phyloP scores from a whole-genome alignment of 2,113 vertebrate genomes.

The Gallinago undulata region DNA sequence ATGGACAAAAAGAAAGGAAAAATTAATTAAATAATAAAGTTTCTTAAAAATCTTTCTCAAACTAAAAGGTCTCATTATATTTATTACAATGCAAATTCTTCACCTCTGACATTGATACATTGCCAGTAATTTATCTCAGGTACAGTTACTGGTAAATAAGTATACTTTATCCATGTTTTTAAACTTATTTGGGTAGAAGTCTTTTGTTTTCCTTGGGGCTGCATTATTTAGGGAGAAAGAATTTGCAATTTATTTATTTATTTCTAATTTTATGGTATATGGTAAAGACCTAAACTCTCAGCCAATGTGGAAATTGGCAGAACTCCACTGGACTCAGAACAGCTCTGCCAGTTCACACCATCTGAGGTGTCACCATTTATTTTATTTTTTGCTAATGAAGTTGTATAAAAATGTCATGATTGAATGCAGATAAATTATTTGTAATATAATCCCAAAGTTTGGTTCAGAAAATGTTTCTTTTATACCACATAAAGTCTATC shows the following conservation, averaged over 20 bases:
- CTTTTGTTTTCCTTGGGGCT: background rate
- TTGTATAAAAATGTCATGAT: background rate
- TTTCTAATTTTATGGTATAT: background rate
- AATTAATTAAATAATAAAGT: background rate
- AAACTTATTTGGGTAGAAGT: background rate
- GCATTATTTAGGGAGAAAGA: background rate
- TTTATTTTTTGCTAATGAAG: constrained; percentile 32
- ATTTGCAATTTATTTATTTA: constrained; percentile 19
- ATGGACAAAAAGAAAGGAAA: background rate
- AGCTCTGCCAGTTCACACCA: background rate
- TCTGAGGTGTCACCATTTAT: constrained; percentile 32
- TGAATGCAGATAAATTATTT: constrained; percentile 37
- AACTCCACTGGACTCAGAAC: background rate
- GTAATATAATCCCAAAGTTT: constrained; percentile 1
- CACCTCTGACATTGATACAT: background rate
- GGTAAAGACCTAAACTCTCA: background rate
- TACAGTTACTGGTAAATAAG: background rate
- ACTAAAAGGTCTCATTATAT: background rate
- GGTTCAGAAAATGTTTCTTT: background rate
- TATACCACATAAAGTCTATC: background rate
- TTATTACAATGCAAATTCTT: background rate
- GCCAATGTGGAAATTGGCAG: constrained; percentile 14
- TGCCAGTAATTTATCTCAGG: background rate
- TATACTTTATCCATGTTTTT: background rate
- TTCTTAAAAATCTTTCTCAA: background rate